A percentile compares a stretch with the other conserved stretches of the same genome.
phyloP scores from a whole-genome alignment of 1,140 invertebrate genomes.

The Hypsibius dujardini region DNA sequence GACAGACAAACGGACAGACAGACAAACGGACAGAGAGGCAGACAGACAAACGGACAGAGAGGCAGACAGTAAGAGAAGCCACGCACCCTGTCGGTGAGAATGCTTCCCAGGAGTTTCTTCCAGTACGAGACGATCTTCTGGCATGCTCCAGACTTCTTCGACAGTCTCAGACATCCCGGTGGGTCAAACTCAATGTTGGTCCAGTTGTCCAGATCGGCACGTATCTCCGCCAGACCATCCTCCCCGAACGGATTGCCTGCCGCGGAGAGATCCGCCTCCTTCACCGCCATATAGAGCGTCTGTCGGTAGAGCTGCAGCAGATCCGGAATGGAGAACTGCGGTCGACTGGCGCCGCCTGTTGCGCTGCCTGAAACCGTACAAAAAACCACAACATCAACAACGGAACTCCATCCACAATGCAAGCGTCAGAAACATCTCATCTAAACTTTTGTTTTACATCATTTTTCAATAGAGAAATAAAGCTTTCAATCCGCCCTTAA shows the following conservation, averaged over 20 bases:
- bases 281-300: slow-evolving; percentile 4
- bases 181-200: slow-evolving; percentile 6
- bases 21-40: too few species aligned
- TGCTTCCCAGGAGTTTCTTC: slow-evolving; percentile 15
- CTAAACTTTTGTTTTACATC: too few species aligned
- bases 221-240: not conserved
- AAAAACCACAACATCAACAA: too few species aligned
- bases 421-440: too few species aligned
- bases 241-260: slow-evolving; percentile 4
- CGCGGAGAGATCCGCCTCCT: slow-evolving; percentile 2
- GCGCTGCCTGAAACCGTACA: too few species aligned
- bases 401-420: too few species aligned
- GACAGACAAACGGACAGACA: too few species aligned
- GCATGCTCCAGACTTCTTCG: slow-evolving; percentile 16
- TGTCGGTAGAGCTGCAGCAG: slow-evolving; percentile 14
- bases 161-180: slow-evolving; percentile 8
- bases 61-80: not conserved
- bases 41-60: too few species aligned
- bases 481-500: too few species aligned
- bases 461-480: too few species aligned
- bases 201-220: slow-evolving; percentile 10
- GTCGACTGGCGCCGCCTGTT: not conserved
- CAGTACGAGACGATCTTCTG: slow-evolving; percentile 15
- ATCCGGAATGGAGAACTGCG: not conserved
- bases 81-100: slow-evolving; percentile 3